Conservation (phyloP, 2,113 vertebrate genomes). For the Mellivora capensis region DNA sequence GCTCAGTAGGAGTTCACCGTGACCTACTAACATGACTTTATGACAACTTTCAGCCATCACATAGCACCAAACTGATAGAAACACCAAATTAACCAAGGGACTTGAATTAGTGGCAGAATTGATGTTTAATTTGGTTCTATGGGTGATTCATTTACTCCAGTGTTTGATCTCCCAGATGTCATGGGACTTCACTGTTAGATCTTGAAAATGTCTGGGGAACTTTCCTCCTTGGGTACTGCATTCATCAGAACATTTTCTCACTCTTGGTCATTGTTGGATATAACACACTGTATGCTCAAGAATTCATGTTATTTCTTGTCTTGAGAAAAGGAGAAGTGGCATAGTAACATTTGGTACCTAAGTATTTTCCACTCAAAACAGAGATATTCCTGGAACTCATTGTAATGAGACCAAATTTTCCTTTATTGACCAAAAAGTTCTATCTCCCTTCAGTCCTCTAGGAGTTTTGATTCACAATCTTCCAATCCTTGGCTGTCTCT, state of each 20-base stretch:
- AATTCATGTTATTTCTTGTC: not conserved
- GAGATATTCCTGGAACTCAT: not conserved
- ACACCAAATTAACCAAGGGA: not conserved
- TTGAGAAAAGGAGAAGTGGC: not conserved
- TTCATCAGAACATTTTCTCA: not conserved
- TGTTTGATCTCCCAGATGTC: not conserved
- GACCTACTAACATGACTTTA: not conserved
- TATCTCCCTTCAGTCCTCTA: not conserved
- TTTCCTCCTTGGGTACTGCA: not conserved
- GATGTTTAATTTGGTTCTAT: not conserved
- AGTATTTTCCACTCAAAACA: not conserved
- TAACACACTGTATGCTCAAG: not conserved
- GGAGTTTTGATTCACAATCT: not conserved
- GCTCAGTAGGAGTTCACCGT: not conserved
- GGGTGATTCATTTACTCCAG: not conserved
- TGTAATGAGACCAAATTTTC: not conserved
- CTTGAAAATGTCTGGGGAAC: not conserved
- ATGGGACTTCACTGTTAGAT: not conserved
- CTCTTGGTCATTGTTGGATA: not conserved
- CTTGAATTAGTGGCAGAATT: not conserved
- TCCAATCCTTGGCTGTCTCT: not conserved
- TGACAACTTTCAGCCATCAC: not conserved
- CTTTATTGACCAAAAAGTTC: not conserved
- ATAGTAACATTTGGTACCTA: not conserved
- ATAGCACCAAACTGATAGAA: not conserved